Evolutionary conservation across 1,140 invertebrate genomes (phyloP).

Genomic region (Spodoptera frugiperda): DNA sequence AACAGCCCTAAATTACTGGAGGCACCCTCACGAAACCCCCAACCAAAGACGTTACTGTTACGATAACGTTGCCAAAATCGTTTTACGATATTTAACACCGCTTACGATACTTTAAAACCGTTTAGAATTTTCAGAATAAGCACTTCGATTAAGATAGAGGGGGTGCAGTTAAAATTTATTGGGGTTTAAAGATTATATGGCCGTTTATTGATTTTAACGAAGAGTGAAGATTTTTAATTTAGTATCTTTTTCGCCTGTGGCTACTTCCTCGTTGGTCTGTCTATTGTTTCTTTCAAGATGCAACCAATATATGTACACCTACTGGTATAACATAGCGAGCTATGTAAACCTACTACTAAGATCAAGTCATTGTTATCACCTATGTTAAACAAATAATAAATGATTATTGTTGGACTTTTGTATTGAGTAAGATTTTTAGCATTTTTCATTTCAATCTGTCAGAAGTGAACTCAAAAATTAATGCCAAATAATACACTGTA

Average conservation of each 20-base stretch:
- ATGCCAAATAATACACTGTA: no score
- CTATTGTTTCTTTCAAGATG: no score
- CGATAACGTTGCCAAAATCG: slow-evolving; percentile 62
- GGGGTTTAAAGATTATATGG: slow-evolving; percentile 26
- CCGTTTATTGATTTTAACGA: slow-evolving; percentile 42
- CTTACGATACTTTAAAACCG: slow-evolving; percentile 32
- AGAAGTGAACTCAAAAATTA: no score
- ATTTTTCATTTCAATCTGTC: no score
- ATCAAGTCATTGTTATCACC: no score
- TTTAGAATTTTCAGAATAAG: slow-evolving; percentile 49
- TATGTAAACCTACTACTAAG: no score
- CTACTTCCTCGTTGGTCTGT: neutral
- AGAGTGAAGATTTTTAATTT: neutral
- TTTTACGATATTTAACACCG: slow-evolving; percentile 62
- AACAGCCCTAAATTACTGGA: slow-evolving; percentile 8
- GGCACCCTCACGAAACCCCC: neutral
- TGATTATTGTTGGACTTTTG: no score
- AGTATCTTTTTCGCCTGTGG: neutral
- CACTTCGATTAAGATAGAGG: slow-evolving; percentile 59
- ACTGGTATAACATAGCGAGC: no score
- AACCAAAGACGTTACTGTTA: slow-evolving; percentile 56
- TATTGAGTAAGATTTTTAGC: no score
- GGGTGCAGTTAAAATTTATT: slow-evolving; percentile 58
- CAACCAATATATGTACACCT: no score
- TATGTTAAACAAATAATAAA: no score